phyloP scores from a whole-genome alignment of 2,113 vertebrate species.

The Leucosticte australis region DNA sequence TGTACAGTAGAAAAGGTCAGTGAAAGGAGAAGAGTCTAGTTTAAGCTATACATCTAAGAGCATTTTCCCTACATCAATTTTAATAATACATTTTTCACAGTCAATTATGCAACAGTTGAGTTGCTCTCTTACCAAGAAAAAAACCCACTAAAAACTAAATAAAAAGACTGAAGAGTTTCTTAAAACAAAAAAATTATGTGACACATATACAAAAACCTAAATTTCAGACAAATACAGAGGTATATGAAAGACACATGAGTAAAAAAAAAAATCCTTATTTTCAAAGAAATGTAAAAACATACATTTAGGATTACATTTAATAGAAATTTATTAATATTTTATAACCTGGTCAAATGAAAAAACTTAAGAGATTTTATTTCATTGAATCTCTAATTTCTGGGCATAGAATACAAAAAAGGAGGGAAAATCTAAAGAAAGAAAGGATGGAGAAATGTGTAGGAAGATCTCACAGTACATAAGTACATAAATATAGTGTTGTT shows the following conservation, averaged over 20 bases:
- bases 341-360: neutral
- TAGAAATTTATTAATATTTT: neutral
- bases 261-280: neutral
- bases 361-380: neutral
- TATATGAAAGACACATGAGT: neutral
- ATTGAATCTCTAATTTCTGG: neutral
- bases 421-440: neutral
- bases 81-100: neutral
- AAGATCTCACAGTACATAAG: neutral
- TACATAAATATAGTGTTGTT: constrained; percentile 1
- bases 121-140: neutral
- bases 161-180: neutral
- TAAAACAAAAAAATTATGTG: neutral
- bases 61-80: neutral
- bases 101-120: neutral
- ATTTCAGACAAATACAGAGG: neutral
- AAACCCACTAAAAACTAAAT: neutral
- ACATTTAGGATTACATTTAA: neutral
- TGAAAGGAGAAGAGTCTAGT: neutral
- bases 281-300: neutral
- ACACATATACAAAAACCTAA: neutral
- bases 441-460: neutral
- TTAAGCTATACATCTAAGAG: neutral
- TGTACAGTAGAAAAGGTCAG: neutral
- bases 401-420: neutral